phyloP scores from a whole-genome alignment of 1,140 invertebrate species.

The Pinna nobilis region DNA sequence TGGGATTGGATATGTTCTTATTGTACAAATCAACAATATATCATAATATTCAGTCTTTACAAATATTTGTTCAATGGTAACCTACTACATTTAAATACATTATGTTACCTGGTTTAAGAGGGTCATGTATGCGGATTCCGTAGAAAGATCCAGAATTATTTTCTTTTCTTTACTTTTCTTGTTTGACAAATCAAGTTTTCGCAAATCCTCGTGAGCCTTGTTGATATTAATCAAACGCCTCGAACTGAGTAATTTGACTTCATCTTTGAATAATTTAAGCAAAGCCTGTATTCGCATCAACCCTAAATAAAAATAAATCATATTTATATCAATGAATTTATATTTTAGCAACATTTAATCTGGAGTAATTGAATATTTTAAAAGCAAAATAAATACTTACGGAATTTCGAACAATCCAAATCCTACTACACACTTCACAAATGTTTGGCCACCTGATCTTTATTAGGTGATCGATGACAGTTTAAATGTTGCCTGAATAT shows the following conservation, averaged over 20 bases:
- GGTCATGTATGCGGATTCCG: conserved; percentile 46
- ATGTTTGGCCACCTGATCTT: too few relatives aligned
- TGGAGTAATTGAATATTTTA: too few relatives aligned
- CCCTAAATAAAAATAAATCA: background rate
- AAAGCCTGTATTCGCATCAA: conserved; percentile 2
- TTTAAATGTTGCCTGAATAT: too few relatives aligned
- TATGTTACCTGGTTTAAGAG: conserved; percentile 58
- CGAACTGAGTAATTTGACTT: background rate
- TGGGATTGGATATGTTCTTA: too few relatives aligned
- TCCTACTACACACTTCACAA: too few relatives aligned
- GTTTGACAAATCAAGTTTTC: conserved; percentile 23
- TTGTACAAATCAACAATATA: too few relatives aligned
- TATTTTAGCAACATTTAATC: too few relatives aligned
- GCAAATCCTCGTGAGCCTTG: conserved; percentile 30
- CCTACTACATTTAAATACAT: background rate
- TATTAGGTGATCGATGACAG: too few relatives aligned
- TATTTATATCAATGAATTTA: too few relatives aligned
- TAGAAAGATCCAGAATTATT: conserved; percentile 60
- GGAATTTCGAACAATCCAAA: too few relatives aligned
- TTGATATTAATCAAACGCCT: conserved; percentile 7
- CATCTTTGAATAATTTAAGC: background rate
- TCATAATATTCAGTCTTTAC: too few relatives aligned
- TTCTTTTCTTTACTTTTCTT: conserved; percentile 27
- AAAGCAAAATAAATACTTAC: too few relatives aligned
- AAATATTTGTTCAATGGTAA: background rate